Base-by-base conservation (phyloP, 2,797 vertebrate species). In the Crocidura indochinensis region DNA sequence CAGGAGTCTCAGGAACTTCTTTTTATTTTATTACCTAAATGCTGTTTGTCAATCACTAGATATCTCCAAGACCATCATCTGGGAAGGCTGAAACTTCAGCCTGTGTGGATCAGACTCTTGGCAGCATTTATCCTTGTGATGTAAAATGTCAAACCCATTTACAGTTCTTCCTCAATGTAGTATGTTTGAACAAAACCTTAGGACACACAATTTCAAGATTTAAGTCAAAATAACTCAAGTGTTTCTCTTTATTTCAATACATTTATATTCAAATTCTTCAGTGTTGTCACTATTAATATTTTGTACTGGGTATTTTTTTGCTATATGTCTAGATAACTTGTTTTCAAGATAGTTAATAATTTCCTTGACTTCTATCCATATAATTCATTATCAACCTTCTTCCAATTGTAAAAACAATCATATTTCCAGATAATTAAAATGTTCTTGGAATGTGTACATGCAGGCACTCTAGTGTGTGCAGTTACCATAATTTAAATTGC, bases 261-360 rank as follows among this genome's bases (percentile, higher is more conserved):
- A 4, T 53, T 76, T 85, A 73, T 72, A 31, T 38, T 71, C 71
- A 31, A 4, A 8, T 46, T 81, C 75, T 20, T 90, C 17, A 29
- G 10, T 79, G 72, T 72, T 38, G 5, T 4, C 27, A 27, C 7
- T 75, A 27, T 4, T 29, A 22, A 20, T 20, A 22, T 60, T 38
- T 74, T 90, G 8, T 4, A 49, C 6, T 44, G 47, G 31, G 38
- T 84, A 68, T 60, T 80, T 80, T 53, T 83, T 92, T 84, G 12
- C 8, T 64, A 8, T 69, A 26, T 69, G 24, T 69, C 9, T 38
- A 7, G 24, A 12, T 27, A n/a, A n/a, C 17, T 31, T 85, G 17
- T 53, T 87, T 47, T 24, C 24, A 74, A 31, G 20, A 83, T 38
- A 7, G 29, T 84, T 65, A 29, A 10, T 53, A 80, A 11, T 14